Base-by-base conservation (phyloP, 2,797 vertebrate genomes). In the Tenualosa ilisha region DNA sequence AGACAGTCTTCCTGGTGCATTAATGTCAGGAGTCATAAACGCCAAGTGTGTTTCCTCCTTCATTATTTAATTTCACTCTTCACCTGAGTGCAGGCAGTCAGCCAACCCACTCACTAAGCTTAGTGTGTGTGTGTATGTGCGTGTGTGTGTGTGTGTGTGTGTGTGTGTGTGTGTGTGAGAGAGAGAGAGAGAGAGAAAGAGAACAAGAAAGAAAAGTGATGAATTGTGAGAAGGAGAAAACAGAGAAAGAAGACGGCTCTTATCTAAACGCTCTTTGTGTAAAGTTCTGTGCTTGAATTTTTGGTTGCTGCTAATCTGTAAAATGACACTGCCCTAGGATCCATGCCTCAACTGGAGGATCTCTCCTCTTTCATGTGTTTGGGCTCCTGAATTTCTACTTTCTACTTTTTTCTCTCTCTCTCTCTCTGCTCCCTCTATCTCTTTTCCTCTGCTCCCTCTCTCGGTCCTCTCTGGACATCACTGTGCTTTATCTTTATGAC, bases 401-500 rank as follows among this genome's bases (percentile, higher is more conserved):
- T 72, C 11, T 65, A 11, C 65, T 72, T 15, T 9, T 0, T 26
- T 11, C 8, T 65, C n/a, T 31, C 5, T 26, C 7, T 26, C 63
- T 65, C n/a, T 65, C 24, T 5, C 15, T 11, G 11, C 20, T 31
- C 24, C 22, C 26, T 65, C 65, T 37, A 3, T 72, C 26, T 72
- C 65, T 72, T 12, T 72, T 31, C 31, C 65, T 72, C 31, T 37
- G 26, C 31, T 31, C 31, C 65, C 17, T 12, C 43, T n/a, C 7
- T 11, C 5, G 6, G 63, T 63, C 83, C 85, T 86, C 84, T 82
- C 89, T 89, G 83, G 84, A 87, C 84, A 5, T 90, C 89, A 88
- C 89, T 88, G 84, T 91, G 22, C 84, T 92, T 93, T 90, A 91
- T 92, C 89, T 92, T 92, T 91, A 91, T 31, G 53, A 89, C 87